Percentiles rank a stretch among this genome's conserved stretches.
Evolutionary conservation across 2,113 vertebrate genomes (phyloP).

Genomic region (Acrocephalus kingi): DNA sequence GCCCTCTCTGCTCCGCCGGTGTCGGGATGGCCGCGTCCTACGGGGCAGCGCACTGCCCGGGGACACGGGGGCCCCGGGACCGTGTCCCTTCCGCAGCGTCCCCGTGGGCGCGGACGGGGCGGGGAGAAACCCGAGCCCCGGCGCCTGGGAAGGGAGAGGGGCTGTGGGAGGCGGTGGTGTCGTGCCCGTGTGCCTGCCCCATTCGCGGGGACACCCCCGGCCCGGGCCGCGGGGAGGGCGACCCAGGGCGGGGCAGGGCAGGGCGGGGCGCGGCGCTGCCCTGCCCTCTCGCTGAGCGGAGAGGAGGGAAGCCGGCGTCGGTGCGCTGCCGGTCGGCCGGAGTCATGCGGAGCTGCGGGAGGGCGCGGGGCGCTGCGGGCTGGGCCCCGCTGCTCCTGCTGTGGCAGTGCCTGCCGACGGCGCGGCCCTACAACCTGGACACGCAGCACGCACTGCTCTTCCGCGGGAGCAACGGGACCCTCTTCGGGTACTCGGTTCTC

Average conservation of each 20-base stretch:
- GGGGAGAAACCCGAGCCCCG: constrained; percentile 19
- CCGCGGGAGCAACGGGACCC: constrained; percentile 72
- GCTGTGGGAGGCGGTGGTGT: background rate
- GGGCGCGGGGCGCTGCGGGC: background rate
- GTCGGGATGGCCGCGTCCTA: background rate
- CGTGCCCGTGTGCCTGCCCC: background rate
- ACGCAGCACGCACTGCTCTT: constrained; percentile 77
- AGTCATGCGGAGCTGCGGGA: constrained; percentile 19
- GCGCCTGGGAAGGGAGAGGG: background rate
- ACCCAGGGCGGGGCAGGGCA: background rate
- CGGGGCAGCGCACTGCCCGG: background rate
- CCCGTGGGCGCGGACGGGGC: background rate
- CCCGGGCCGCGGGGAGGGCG: background rate
- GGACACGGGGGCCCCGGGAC: too few species aligned
- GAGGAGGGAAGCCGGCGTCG: background rate
- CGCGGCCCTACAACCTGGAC: constrained; percentile 85
- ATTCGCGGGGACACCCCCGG: background rate
- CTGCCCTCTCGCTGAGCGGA: background rate
- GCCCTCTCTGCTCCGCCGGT: background rate
- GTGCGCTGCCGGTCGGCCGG: background rate
- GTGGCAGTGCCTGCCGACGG: constrained; percentile 12
- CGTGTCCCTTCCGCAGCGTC: background rate
- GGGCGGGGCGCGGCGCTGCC: background rate
- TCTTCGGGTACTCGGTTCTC: constrained; percentile 92
- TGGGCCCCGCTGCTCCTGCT: constrained; percentile 57